Percentiles rank a stretch among this genome's conserved stretches.
Evolutionary conservation across 1,140 invertebrate species (phyloP).

Genomic region (Drosophila mojavensis): DNA sequence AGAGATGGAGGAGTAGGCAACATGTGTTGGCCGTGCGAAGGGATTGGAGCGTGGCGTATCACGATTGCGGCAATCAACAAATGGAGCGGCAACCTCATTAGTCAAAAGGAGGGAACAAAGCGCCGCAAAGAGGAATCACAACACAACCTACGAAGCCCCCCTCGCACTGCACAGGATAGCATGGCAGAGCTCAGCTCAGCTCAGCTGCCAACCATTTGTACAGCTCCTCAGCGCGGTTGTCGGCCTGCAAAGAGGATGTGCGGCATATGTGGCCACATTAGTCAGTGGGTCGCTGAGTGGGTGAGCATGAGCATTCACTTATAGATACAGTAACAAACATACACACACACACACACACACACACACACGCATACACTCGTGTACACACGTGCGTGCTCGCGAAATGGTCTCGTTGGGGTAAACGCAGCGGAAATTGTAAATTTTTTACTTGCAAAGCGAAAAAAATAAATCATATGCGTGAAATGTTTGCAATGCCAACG

Average conservation of each 20-base stretch:
- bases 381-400: slow-evolving; percentile 30
- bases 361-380: slow-evolving; percentile 1
- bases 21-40: slow-evolving; percentile 31
- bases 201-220: background rate
- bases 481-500: slow-evolving; percentile 45
- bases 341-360: slow-evolving; percentile 9
- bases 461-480: slow-evolving; percentile 58
- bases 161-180: background rate
- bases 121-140: slow-evolving; percentile 29
- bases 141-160: background rate
- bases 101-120: slow-evolving; percentile 41
- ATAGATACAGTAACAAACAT: slow-evolving; percentile 1
- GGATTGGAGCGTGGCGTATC: slow-evolving; percentile 25
- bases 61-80: slow-evolving; percentile 58
- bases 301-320: slow-evolving; percentile 26
- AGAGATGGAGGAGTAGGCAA: slow-evolving; percentile 3
- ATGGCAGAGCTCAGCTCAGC: background rate
- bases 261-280: slow-evolving; percentile 52
- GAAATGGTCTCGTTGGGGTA: slow-evolving; percentile 47
- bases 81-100: slow-evolving; percentile 60
- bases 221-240: background rate
- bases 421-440: slow-evolving; percentile 60
- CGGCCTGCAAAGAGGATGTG: slow-evolving; percentile 23
- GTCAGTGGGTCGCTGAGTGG: slow-evolving; percentile 41
- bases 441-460: slow-evolving; percentile 48